A percentile compares a stretch with the other conserved stretches of the same genome.
These are phyloP conservation scores for Muscina levida DNA, from an alignment of 2,888 invertebrate species.

Conservation along the genomic window DNA sequence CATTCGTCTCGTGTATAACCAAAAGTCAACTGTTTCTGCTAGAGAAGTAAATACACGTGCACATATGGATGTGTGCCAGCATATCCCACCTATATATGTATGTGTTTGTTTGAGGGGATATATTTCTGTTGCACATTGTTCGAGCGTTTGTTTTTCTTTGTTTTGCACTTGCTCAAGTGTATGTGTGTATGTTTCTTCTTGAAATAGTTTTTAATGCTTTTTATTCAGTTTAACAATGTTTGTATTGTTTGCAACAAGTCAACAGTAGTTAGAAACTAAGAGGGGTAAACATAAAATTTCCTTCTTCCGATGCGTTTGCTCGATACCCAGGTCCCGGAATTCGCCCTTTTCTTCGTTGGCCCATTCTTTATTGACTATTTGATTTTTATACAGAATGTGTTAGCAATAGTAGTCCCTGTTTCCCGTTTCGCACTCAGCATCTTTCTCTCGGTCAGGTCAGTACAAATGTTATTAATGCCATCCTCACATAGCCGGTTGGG, in stretches of 20 bases:
- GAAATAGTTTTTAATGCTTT: slow-evolving; percentile 53
- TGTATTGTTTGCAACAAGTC: slow-evolving; percentile 65
- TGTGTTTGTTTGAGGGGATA: not conserved
- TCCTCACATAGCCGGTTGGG: too few species aligned
- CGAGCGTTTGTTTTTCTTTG: slow-evolving; percentile 10
- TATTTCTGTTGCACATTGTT: not conserved
- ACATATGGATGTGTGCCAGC: slow-evolving; percentile 17
- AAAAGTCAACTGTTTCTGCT: slow-evolving; percentile 59
- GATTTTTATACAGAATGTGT: slow-evolving; percentile 37
- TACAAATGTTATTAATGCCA: too few species aligned
- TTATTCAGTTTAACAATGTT: slow-evolving; percentile 60
- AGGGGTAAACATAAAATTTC: slow-evolving; percentile 44
- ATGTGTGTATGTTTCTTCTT: slow-evolving; percentile 25
- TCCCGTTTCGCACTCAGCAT: too few species aligned
- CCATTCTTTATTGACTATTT: slow-evolving; percentile 58
- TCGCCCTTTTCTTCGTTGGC: slow-evolving; percentile 23
- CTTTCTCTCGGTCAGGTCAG: too few species aligned
- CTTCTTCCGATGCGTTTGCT: too few species aligned
- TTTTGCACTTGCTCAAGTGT: too few species aligned
- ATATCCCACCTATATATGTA: not conserved
- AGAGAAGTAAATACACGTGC: slow-evolving; percentile 54
- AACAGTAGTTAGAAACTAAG: slow-evolving; percentile 61
- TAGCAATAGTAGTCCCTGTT: not conserved
- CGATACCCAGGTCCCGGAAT: too few species aligned
- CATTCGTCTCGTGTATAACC: slow-evolving; percentile 52